Evolutionary conservation across 2,888 invertebrate genomes (phyloP), one percentile per base, ranked within the genome.

Genomic region (Andricus quercusramuli): DNA sequence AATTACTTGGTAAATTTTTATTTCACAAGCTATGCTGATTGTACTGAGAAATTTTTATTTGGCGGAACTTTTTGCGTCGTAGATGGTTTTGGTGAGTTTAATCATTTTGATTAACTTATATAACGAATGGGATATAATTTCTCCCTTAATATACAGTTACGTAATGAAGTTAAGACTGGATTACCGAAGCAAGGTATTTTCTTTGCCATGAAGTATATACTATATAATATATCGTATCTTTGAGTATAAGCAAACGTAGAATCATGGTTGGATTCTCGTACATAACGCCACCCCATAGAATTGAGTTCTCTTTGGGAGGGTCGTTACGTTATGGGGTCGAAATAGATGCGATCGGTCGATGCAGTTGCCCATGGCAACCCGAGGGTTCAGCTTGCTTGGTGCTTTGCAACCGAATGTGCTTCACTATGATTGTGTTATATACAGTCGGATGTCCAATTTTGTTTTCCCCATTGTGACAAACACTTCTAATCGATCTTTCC

Each of bases 281-380:
- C 44, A 25, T 68, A 37, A 9, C 8, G 32, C 51, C 51, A 65
- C 62, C 82, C 77, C 80, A 78, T 77, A 77, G 47, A 77, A 82
- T 67, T 68, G 62, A 77, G 56, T 82, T 80, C 37, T 74, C 78
- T 79, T 64, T 77, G 67, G 78, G 77, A 82, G 80, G 82, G 80
- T 82, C 74, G 80, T 65, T 80, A 78, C 78, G 77, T 77, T 68
- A 80, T 82, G 77, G 82, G 82, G 82, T 82, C 82, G 82, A 80
- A 78, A 74, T 74, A 51, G 78, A 78, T 66, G 78, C 47, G 59
- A 79, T 79, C 79, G 79, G 79, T 78, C 78, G 78, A 78, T 82
- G 77, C 74, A 82, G 82, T 82, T 82, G 82, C 82, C 82, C 78
- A 64, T 80, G 79, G 82, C 82, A 82, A 82, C 82, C 82, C 76